Conservation (phyloP, 2,797 vertebrate genomes). For the Takifugu rubripes region DNA sequence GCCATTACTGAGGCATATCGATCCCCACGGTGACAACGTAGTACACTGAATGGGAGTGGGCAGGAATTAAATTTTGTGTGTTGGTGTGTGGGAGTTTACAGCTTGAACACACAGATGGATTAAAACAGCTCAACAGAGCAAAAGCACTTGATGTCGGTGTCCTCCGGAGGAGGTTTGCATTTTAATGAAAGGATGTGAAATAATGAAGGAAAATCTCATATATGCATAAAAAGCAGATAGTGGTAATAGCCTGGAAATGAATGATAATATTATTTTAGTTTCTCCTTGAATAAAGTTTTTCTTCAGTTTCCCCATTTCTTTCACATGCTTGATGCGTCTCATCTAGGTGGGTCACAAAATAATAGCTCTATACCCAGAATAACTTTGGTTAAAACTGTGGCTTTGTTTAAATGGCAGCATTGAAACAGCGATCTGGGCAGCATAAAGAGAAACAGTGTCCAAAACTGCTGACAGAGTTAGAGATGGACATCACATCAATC, state of each 20-base stretch:
- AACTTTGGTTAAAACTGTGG: too few relatives aligned
- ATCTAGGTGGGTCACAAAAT: too few relatives aligned
- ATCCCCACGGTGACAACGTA: conserved; percentile 61
- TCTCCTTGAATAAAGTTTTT: conserved; percentile 14
- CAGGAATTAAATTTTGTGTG: conserved; percentile 21
- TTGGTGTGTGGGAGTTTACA: conserved; percentile 5
- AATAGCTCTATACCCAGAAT: too few relatives aligned
- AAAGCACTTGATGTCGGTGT: conserved; percentile 66
- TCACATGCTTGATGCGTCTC: too few relatives aligned
- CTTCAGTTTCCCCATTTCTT: not conserved
- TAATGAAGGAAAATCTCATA: conserved; percentile 65
- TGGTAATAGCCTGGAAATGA: conserved; percentile 50
- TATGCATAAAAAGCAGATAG: conserved; percentile 59
- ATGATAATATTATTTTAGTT: conserved; percentile 4
- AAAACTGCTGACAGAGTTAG: too few relatives aligned
- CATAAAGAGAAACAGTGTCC: too few relatives aligned
- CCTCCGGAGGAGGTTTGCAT: conserved; percentile 52
- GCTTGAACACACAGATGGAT: conserved; percentile 36
- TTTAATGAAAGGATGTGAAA: conserved; percentile 72
- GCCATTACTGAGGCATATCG: conserved; percentile 66
- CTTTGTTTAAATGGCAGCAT: too few relatives aligned
- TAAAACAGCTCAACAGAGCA: conserved; percentile 71
- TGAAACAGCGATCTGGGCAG: too few relatives aligned
- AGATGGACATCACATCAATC: too few relatives aligned
- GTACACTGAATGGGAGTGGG: conserved; percentile 41